Conservation (phyloP, 2,113 vertebrate genomes). For the Rallus limicola region DNA sequence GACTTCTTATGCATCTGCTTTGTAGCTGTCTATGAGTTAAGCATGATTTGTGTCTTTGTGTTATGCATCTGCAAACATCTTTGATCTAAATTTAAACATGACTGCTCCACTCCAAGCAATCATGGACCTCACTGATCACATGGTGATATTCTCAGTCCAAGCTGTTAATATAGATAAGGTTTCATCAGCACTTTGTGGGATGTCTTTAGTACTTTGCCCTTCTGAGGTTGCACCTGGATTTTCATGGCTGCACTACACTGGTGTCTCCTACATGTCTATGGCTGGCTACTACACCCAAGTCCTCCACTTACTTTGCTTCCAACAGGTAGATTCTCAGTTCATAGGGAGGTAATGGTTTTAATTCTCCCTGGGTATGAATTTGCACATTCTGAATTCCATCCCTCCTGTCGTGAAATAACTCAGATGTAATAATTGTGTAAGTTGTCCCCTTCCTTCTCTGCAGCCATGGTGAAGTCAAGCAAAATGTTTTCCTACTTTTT, state of each 20-base stretch:
- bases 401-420: background rate
- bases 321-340: background rate
- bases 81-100: background rate
- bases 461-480: background rate
- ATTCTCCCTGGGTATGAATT: background rate
- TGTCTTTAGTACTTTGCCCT: background rate
- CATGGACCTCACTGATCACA: rapidly evolving
- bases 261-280: background rate
- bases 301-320: background rate
- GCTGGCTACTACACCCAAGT: background rate
- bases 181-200: background rate
- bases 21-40: background rate
- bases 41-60: background rate
- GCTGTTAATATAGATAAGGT: background rate
- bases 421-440: background rate
- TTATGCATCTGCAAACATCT: background rate
- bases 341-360: background rate
- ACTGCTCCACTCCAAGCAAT: background rate
- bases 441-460: background rate
- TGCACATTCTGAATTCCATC: background rate
- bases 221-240: background rate
- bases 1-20: background rate
- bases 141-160: background rate
- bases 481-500: background rate
- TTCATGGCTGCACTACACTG: background rate